These are phyloP conservation scores for Flexamia atlantica DNA, from an alignment of 2,888 invertebrate genomes.

Conservation along the genomic window DNA sequence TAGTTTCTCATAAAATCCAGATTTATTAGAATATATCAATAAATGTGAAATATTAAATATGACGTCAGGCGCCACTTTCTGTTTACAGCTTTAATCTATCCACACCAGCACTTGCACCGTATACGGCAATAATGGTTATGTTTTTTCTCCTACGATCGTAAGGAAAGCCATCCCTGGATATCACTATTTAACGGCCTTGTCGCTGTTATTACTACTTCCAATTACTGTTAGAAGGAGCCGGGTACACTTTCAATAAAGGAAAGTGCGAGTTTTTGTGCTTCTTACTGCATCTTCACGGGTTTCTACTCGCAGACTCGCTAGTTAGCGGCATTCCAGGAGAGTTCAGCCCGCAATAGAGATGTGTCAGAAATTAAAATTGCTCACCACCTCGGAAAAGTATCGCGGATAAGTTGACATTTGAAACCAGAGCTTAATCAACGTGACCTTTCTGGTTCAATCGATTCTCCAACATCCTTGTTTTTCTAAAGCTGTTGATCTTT, in stretches of 20 bases:
- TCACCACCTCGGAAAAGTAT: background rate
- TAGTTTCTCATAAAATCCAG: no score
- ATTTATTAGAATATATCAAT: no score
- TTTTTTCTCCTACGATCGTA: background rate
- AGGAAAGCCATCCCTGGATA: background rate
- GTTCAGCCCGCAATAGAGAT: background rate
- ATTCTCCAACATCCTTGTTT: slow-evolving; percentile 20
- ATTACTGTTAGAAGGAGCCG: background rate
- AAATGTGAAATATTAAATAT: no score
- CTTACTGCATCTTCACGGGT: background rate
- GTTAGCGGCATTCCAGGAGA: background rate
- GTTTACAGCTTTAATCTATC: no score
- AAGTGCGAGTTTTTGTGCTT: slow-evolving; percentile 16
- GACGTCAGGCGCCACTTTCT: no score
- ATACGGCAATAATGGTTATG: no score
- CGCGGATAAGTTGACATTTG: slow-evolving; percentile 13
- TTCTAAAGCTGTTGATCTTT: slow-evolving; percentile 14
- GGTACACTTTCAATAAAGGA: slow-evolving; percentile 41
- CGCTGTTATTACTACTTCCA: background rate
- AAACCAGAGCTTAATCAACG: background rate
- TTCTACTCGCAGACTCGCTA: background rate
- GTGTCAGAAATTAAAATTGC: slow-evolving; percentile 8
- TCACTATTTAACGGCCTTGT: background rate
- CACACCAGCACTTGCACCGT: no score
- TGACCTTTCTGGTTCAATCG: slow-evolving; percentile 18